These are phyloP conservation scores for Gopherus flavomarginatus DNA, from an alignment of 2,113 vertebrate genomes.

Conservation along the genomic window DNA sequence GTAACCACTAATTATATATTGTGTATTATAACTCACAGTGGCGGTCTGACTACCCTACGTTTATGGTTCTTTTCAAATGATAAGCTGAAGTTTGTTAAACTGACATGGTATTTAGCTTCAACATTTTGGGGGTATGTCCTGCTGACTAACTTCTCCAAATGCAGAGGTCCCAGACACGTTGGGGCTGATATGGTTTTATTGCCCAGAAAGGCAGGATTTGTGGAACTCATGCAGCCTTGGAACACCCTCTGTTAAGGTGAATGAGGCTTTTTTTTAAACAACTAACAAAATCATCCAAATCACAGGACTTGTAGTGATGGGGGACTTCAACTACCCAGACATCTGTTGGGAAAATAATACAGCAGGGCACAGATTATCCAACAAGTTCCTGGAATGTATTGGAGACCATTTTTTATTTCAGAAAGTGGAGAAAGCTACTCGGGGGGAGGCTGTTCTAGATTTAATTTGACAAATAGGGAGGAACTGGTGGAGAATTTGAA, in stretches of 20 bases:
- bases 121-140: not conserved
- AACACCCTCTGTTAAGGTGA: not conserved
- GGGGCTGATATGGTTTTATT: not conserved
- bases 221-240: not conserved
- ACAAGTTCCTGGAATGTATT: no score
- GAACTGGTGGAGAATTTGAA: no score
- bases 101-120: not conserved
- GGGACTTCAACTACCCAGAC: no score
- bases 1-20: slow-evolving; percentile 4
- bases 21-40: not conserved
- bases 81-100: not conserved
- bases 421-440: no score
- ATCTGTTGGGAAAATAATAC: no score
- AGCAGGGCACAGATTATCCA: no score
- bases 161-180: rapidly evolving
- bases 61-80: not conserved
- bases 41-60: not conserved
- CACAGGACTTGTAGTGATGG: no score
- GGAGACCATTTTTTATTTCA: no score
- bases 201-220: not conserved
- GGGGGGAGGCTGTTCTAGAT: no score
- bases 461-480: no score
- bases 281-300: no score
- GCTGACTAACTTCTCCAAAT: not conserved
- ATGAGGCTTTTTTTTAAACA: no score